Base-by-base conservation (phyloP, 2,888 invertebrate genomes). In the Pseudolycoriella hygida region DNA sequence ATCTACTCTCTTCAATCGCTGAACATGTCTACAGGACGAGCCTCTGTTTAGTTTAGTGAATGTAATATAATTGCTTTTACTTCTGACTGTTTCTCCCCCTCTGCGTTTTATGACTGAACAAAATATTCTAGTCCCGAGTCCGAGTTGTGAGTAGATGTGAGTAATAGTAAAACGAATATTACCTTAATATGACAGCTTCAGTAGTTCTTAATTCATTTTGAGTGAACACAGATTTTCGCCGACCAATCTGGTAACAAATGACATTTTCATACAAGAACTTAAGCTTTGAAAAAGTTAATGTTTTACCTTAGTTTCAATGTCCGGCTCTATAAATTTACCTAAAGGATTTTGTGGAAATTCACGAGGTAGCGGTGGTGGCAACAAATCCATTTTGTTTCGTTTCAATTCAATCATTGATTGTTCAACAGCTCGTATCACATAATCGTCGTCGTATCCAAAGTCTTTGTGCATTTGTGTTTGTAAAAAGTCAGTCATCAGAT, bases 361-460 rank as follows among this genome's bases (percentile, higher is more conserved):
- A 39, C 72, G 71, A 17, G 76, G 72, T 15, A 76, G 74, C 1
- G 81, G 76, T 1, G 73, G 71, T 0, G 85, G 84, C 1, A 88
- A 83, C 54, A 80, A 72, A 60, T 88, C 86, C 54, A 92, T 67
- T 66, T 84, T 84, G 32, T 77, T 72, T 55, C 76, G 76, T 57
- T 76, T 79, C 50, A 94, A 67, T 61, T 92, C 90, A 40, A 85
- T 84, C 72, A 87, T 76, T 34, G 80, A 80, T 44, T 78, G 73
- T 57, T 84, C 82, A 56, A 93, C 70, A 46, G 77, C 74, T 55
- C 77, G 77, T 56, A 94, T 80, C 17, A 85, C 87, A 48, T 77
- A 68, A 60, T 94, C 93, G 59, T 92, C 88, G 53, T 87, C 83
- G 60, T 78, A 87, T 49, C 82, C 80, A 67, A 92, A 92, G 61